Evolutionary conservation across 2,888 invertebrate species (phyloP).

Genomic region (Thecophora atra): DNA sequence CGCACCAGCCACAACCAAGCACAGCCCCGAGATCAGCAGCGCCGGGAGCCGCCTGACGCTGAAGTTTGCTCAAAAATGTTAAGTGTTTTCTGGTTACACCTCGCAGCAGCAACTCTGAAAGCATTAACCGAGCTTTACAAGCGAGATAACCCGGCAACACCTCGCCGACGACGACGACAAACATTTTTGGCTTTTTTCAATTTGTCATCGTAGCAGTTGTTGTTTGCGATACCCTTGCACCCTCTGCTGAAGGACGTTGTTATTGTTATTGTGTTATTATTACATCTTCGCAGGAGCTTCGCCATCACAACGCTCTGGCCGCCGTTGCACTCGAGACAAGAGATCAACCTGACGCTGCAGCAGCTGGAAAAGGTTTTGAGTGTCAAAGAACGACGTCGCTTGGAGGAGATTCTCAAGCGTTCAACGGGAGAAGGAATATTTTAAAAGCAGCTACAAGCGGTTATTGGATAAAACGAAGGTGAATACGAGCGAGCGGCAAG

Average conservation of each 20-base stretch:
- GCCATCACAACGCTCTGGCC: constrained; percentile 66
- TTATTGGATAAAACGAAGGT: too few species aligned
- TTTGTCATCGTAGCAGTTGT: not conserved
- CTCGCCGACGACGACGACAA: constrained; percentile 1
- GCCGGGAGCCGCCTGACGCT: constrained; percentile 10
- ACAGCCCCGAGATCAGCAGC: constrained; percentile 2
- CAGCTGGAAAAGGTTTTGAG: constrained; percentile 63
- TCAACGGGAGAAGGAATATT: constrained; percentile 10
- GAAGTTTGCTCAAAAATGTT: constrained; percentile 20
- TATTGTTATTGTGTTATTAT: constrained; percentile 19
- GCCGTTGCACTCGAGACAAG: constrained; percentile 64
- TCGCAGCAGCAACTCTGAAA: not conserved
- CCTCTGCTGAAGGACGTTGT: constrained; percentile 22
- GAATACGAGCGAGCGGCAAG: too few species aligned
- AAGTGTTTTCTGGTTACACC: constrained; percentile 18
- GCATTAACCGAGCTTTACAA: constrained; percentile 4
- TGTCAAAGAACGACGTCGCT: constrained; percentile 62
- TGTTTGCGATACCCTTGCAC: not conserved
- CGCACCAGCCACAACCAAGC: constrained; percentile 15
- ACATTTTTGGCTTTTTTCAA: constrained; percentile 44
- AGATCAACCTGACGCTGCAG: constrained; percentile 64
- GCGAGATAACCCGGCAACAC: constrained; percentile 16
- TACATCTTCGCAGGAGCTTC: constrained; percentile 55
- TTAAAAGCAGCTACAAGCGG: not conserved
- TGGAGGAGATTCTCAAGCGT: constrained; percentile 61